Conservation (phyloP, 2,797 vertebrate species). For the Mormyrus proboscirostris region DNA sequence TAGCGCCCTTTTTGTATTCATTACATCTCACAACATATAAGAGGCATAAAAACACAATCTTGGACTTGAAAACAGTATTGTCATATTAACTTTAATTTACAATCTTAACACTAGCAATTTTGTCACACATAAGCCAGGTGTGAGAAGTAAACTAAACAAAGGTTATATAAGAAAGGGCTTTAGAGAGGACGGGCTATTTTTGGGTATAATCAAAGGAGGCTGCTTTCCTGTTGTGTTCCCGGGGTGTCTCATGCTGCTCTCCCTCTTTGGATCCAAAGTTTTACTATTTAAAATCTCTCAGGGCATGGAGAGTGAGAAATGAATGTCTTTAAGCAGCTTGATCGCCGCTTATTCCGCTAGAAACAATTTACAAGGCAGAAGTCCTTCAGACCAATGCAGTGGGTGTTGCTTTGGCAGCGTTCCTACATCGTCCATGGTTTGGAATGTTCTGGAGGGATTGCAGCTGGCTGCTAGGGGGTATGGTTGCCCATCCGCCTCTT, state of each 20-base stretch:
- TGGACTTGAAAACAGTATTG: background rate
- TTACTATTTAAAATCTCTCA: background rate
- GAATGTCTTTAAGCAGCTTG: background rate
- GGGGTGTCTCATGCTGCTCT: background rate
- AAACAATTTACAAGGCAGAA: background rate
- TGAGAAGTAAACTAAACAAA: conserved; percentile 18
- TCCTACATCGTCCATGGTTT: background rate
- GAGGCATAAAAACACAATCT: background rate
- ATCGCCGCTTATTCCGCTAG: background rate
- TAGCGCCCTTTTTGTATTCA: background rate
- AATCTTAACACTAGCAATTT: background rate
- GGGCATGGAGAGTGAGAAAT: background rate
- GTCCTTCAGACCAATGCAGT: background rate
- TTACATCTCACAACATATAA: background rate
- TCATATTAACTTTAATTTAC: conserved; percentile 9
- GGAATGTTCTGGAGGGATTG: background rate
- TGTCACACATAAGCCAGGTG: background rate
- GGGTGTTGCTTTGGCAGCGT: background rate
- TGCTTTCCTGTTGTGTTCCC: background rate
- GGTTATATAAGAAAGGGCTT: conserved; percentile 12
- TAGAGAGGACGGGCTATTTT: conserved; percentile 6
- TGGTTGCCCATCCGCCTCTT: background rate
- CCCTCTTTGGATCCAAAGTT: background rate
- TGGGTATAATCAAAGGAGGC: background rate
- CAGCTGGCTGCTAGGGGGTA: background rate